Base-by-base conservation (phyloP, 1,140 invertebrate species). In the Acromyrmex heyeri region DNA sequence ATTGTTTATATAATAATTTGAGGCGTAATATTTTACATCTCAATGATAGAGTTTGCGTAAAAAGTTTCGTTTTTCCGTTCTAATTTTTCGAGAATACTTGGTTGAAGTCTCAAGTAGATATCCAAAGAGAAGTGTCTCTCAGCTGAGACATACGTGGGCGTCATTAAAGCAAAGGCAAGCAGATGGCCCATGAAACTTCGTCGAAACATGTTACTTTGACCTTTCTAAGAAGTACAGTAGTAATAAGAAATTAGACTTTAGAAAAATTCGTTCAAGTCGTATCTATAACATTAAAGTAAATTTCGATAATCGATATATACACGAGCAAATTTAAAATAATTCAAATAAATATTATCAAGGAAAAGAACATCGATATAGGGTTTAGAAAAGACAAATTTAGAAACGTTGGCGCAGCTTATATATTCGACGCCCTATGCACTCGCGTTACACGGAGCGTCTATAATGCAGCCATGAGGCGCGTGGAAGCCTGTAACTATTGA, bases 401-500 rank as follows among this genome's bases (percentile, higher is more conserved):
- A 61, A 61, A 34, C 62, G 55, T 65, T 67, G 69, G 59, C 48
- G 73, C 34, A 30, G 18, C 48, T 34, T 57, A 72, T 44, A 83
- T 50, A 78, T 78, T 75, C 55, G 64, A 55, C 79, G 81, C 86
- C 75, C 76, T 81, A 61, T 90, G 89, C 77, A 90, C 64, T 70
- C 72, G 59, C 85, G 88, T 87, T 87, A 89, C 88, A 86, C 72
- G 59, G 57, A 82, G 86, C 79, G 89, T 90, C 81, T 88, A 90
- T 90, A 90, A 90, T 90, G 88, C 88, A 90, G 81, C 82, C 86
- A 73, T 59, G 62, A 64, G 65, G 81, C 89, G 85, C 77, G 79
- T 90, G 85, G 86, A 90, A 86, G 81, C 86, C 72, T 79, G 88
- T 90, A 83, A 85, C 87, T 91, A 88, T 88, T 91, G 90, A 88